Evolutionary conservation across 2,113 vertebrate genomes (phyloP), one percentile per base, ranked within the genome.

Genomic region (Hippopotamus amphibius): DNA sequence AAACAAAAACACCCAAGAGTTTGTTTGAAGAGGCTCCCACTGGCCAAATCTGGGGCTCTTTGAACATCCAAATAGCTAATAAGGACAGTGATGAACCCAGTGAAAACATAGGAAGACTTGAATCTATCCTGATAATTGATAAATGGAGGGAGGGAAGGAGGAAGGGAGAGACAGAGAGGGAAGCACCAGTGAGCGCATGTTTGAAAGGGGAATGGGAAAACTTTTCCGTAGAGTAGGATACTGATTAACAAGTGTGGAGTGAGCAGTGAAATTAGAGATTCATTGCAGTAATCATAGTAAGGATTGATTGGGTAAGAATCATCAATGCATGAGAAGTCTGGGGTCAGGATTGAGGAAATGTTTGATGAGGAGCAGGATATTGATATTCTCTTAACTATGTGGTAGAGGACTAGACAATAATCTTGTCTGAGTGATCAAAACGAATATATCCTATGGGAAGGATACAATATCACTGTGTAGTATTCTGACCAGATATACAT

Each of bases 401-500:
- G 22, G 83, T 69, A 68, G 41, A 59, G 65, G 80, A 85, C 11
- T 19, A 84, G n/a, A 85, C 72, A 57, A 30, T 37, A 55, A 74
- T 33, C 41, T 93, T 72, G 59, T 22, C n/a, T 79, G 76, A 76
- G 26, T 90, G 57, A 59, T 59, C 37, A 93, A 93, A 90, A 94
- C 22, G 72, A 77, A 26, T 41, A 0, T 21, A 53, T 33, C 48
- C 15, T 57, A 4, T 28, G 2, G 55, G 24, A 79, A 76, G 24
- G 33, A 77, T 87, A 76, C 7, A 77, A 2, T 85, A 80, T 65
- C 30, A 17, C 43, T 57, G 2, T 57, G 10, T 41, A 90, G 41
- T 95, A 82, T 88, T 83, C 28, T 72, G 37, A 28, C 24, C 41
- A 61, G 55, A 11, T 24, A 26, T 74, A 7, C 26, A 90, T 88